phyloP scores from a whole-genome alignment of 2,888 invertebrate species.

The Aphodius sticticus region DNA sequence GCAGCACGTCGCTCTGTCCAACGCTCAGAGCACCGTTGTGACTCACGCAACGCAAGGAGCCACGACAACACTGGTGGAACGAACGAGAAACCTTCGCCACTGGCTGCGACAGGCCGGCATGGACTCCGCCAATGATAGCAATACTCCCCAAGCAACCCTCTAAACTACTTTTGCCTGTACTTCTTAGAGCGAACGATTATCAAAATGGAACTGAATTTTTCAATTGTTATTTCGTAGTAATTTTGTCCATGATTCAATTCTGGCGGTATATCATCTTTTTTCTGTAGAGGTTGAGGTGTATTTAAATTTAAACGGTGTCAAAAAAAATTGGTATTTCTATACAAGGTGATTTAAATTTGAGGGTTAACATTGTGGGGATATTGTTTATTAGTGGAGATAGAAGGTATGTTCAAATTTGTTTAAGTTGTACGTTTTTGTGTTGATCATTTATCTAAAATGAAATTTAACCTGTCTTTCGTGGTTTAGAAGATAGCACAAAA shows the following conservation, averaged over 20 bases:
- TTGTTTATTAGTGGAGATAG: no score
- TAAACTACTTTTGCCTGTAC: conserved; percentile 40
- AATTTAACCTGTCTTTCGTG: no score
- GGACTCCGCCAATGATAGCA: conserved; percentile 44
- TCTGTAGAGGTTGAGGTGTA: background rate
- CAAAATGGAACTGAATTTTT: background rate
- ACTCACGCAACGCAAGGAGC: conserved; percentile 63
- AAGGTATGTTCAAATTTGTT: no score
- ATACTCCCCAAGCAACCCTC: conserved; percentile 52
- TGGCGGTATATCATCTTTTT: background rate
- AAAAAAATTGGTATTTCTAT: background rate
- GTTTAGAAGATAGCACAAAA: no score
- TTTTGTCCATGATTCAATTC: background rate
- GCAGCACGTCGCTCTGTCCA: conserved; percentile 63
- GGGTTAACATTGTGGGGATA: no score
- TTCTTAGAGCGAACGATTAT: background rate
- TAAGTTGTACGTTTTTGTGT: no score
- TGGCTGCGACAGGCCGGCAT: conserved; percentile 68
- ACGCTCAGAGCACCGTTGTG: conserved; percentile 59
- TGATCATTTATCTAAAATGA: no score
- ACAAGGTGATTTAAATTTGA: no score
- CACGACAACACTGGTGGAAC: conserved; percentile 70
- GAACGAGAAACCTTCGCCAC: conserved; percentile 71
- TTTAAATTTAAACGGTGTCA: background rate
- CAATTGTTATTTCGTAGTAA: background rate